Percentiles rank a stretch among this genome's conserved stretches.
Evolutionary conservation across 2,113 vertebrate genomes (phyloP).

Genomic region (Semicossyphus pulcher): DNA sequence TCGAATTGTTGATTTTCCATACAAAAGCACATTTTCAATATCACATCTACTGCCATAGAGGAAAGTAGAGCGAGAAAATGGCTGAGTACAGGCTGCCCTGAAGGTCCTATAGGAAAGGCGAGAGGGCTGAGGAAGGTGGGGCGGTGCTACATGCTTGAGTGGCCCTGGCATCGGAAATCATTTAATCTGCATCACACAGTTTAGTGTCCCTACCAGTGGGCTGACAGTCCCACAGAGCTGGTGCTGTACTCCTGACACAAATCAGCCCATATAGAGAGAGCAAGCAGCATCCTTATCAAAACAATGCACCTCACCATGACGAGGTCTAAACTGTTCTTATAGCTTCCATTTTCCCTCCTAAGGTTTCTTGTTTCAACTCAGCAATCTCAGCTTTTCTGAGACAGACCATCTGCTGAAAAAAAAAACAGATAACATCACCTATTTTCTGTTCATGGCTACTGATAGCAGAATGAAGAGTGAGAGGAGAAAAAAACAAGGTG

Average conservation of each 20-base stretch:
- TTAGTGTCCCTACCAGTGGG: conserved; percentile 63
- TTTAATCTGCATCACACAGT: conserved; percentile 81
- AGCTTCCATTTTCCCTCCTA: neutral
- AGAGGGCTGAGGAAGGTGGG: conserved; percentile 23
- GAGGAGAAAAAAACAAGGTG: neutral
- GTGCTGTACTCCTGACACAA: conserved; percentile 44
- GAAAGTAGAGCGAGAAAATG: conserved; percentile 40
- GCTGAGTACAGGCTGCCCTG: conserved; percentile 10
- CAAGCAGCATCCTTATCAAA: conserved; percentile 46
- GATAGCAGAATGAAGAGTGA: conserved; percentile 20
- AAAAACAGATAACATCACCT: conserved; percentile 57
- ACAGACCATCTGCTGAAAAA: conserved; percentile 58
- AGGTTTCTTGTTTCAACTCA: conserved; percentile 50
- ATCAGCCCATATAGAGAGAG: conserved; percentile 35
- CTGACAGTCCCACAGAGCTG: conserved; percentile 59
- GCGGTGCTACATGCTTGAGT: conserved; percentile 59
- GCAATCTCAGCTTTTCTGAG: conserved; percentile 59
- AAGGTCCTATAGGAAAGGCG: conserved; percentile 34
- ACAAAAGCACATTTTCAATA: conserved; percentile 1
- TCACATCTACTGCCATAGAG: conserved; percentile 13
- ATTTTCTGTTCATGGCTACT: conserved; percentile 49
- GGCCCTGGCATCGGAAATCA: conserved; percentile 76
- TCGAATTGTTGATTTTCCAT: neutral
- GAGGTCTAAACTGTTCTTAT: conserved; percentile 14
- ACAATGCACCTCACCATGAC: conserved; percentile 20